phyloP scores from a whole-genome alignment of 2,888 invertebrate genomes.

The Polietes domitor region DNA sequence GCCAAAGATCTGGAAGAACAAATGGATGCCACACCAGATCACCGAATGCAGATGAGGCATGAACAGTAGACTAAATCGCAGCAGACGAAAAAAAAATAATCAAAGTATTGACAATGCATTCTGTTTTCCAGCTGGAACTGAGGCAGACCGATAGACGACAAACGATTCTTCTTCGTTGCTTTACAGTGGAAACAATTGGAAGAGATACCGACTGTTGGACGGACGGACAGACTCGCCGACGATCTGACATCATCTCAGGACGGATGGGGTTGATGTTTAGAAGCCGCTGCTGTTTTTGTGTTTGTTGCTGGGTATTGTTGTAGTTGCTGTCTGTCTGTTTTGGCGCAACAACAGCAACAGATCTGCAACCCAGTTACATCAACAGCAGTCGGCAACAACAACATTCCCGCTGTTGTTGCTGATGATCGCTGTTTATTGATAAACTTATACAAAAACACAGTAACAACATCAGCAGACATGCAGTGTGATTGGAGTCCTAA shows the following conservation, averaged over 20 bases:
- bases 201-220: conserved; percentile 1
- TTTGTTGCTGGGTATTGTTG: not conserved
- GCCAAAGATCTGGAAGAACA: conserved; percentile 37
- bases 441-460: conserved; percentile 47
- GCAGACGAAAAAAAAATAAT: not conserved
- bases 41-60: conserved; percentile 22
- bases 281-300: conserved; percentile 42
- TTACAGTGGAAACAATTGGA: not conserved
- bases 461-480: conserved; percentile 20
- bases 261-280: conserved; percentile 40
- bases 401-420: conserved; percentile 33
- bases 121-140: not conserved
- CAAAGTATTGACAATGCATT: conserved; percentile 4
- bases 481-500: conserved; percentile 39
- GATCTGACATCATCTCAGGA: conserved; percentile 29
- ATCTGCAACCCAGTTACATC: not conserved
- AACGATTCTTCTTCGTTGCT: not conserved
- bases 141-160: conserved; percentile 53
- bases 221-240: not conserved
- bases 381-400: conserved; percentile 10
- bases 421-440: conserved; percentile 67
- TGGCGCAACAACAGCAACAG: conserved; percentile 17
- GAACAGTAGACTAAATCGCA: conserved; percentile 21
- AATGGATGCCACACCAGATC: conserved; percentile 30
- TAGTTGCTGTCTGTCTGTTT: not conserved